phyloP scores from a whole-genome alignment of 2,113 vertebrate species.

The Uropsilus gracilis region DNA sequence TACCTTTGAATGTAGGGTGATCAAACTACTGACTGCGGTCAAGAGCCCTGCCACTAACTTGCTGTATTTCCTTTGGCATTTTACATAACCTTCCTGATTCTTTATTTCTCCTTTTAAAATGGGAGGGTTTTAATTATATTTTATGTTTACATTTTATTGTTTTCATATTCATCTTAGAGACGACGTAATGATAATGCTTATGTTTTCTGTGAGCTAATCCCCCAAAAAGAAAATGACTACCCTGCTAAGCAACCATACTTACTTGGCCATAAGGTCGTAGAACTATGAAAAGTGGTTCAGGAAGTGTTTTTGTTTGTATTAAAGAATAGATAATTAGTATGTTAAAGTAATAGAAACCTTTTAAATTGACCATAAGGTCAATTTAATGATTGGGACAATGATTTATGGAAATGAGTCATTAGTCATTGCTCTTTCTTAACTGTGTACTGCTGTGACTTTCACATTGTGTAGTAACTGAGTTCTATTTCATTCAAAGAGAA shows the following conservation, averaged over 20 bases:
- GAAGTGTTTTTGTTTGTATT: conserved; percentile 20
- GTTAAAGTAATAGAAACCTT: conserved; percentile 28
- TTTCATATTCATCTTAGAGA: not conserved
- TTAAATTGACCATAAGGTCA: not conserved
- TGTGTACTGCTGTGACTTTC: not conserved
- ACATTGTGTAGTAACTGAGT: conserved; percentile 19
- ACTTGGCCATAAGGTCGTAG: not conserved
- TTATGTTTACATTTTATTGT: not conserved
- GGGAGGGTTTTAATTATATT: not conserved
- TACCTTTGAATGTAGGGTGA: not conserved
- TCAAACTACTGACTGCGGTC: not conserved
- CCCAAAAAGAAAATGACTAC: not conserved
- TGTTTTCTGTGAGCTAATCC: not conserved
- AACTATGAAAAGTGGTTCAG: not conserved
- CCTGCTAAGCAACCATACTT: not conserved
- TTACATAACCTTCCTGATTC: not conserved
- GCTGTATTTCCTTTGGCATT: not conserved
- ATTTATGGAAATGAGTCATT: conserved; percentile 33
- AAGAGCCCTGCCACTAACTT: not conserved
- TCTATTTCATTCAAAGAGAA: not conserved
- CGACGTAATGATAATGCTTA: not conserved
- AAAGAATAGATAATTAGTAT: conserved; percentile 28
- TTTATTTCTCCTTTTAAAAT: conserved; percentile 30
- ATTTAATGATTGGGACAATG: not conserved
- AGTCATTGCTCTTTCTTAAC: conserved; percentile 3